Percentiles rank a stretch among this genome's conserved stretches.
Evolutionary conservation across 2,888 invertebrate genomes (phyloP).

Genomic region (Harpalus rubripes): DNA sequence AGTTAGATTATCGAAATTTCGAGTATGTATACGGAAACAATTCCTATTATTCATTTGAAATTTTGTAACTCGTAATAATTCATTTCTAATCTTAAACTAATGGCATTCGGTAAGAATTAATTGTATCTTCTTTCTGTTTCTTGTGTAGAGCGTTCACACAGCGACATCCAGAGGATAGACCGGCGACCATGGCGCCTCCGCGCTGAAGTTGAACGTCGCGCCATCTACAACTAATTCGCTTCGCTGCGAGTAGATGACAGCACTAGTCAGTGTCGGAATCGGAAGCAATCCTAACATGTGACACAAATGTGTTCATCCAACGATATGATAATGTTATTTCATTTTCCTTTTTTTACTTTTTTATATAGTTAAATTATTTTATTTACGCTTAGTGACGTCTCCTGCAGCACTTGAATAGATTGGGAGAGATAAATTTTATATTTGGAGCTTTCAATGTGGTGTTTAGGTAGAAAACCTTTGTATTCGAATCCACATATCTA

Average conservation of each 20-base stretch:
- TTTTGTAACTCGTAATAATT: too few relatives aligned
- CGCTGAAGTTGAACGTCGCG: slow-evolving; percentile 66
- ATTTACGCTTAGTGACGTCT: slow-evolving; percentile 53
- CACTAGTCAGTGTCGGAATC: slow-evolving; percentile 60
- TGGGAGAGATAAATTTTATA: slow-evolving; percentile 33
- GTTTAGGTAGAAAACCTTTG: slow-evolving; percentile 44
- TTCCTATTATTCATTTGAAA: too few relatives aligned
- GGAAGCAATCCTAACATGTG: slow-evolving; percentile 25
- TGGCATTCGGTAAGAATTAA: background rate
- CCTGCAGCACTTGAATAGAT: slow-evolving; percentile 49
- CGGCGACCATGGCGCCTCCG: slow-evolving; percentile 73
- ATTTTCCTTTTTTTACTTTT: slow-evolving; percentile 54
- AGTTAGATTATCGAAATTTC: too few relatives aligned
- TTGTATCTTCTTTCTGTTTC: slow-evolving; percentile 10
- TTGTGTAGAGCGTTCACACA: slow-evolving; percentile 81
- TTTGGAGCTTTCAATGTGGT: slow-evolving; percentile 60
- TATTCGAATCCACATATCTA: slow-evolving; percentile 52
- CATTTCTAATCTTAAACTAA: too few relatives aligned
- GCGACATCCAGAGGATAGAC: slow-evolving; percentile 80
- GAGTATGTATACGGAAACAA: too few relatives aligned
- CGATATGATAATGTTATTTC: slow-evolving; percentile 47
- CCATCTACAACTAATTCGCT: slow-evolving; percentile 61
- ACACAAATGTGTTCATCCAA: slow-evolving; percentile 52
- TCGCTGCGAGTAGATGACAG: slow-evolving; percentile 45
- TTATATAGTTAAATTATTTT: slow-evolving; percentile 59